A percentile compares a stretch with the other conserved stretches of the same genome.
Evolutionary conservation across 2,888 invertebrate species (phyloP).

Genomic region (Muscina levida): DNA sequence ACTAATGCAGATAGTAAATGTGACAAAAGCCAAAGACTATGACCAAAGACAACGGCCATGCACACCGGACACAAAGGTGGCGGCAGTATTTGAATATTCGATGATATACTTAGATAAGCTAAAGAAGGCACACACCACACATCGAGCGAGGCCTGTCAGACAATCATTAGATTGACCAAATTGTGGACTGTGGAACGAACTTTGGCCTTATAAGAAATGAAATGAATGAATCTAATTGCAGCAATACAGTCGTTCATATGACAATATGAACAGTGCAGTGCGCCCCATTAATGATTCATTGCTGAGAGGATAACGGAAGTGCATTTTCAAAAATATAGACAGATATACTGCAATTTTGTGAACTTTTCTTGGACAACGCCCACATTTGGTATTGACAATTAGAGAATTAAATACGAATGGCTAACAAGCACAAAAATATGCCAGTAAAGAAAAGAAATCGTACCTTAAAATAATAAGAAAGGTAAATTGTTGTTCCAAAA

Average conservation of each 20-base stretch:
- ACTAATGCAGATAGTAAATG: slow-evolving; percentile 52
- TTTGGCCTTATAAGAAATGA: slow-evolving; percentile 18
- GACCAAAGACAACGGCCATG: slow-evolving; percentile 8
- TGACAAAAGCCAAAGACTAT: slow-evolving; percentile 62
- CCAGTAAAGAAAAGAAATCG: no score
- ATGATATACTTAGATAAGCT: slow-evolving; percentile 53
- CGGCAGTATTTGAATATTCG: slow-evolving; percentile 48
- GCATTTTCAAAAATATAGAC: background rate
- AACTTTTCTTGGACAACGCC: background rate
- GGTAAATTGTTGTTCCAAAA: no score
- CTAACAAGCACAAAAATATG: no score
- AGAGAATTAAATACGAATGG: no score
- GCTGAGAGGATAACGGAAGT: slow-evolving; percentile 1
- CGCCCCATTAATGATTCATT: slow-evolving; percentile 33
- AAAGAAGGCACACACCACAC: slow-evolving; percentile 13
- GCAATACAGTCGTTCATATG: slow-evolving; percentile 9
- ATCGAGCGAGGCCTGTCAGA: background rate
- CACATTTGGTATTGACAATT: background rate
- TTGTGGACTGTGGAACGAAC: slow-evolving; percentile 1
- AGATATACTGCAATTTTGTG: background rate
- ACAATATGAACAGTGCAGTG: background rate
- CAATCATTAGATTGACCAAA: slow-evolving; percentile 23
- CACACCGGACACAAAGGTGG: no score
- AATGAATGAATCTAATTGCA: slow-evolving; percentile 7
- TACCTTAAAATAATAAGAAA: no score